Percentiles rank a stretch among this genome's conserved stretches.
phyloP scores from a whole-genome alignment of 2,888 invertebrate genomes.

The Philopedon plagiatum region DNA sequence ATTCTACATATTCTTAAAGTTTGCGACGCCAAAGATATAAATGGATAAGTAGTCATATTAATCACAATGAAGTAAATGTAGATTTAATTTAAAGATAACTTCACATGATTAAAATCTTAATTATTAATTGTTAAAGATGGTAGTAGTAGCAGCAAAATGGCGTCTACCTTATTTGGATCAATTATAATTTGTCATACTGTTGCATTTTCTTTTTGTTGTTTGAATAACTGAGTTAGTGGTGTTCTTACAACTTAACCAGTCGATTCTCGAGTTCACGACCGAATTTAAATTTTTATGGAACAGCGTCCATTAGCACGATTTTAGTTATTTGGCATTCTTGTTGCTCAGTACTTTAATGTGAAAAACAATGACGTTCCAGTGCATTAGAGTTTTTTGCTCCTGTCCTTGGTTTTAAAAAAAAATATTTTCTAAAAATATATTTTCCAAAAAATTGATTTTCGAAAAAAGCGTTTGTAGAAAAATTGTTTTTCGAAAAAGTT shows the following conservation, averaged over 20 bases:
- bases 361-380: too few relatives aligned
- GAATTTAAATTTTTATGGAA: too few relatives aligned
- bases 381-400: too few relatives aligned
- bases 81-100: slow-evolving; percentile 37
- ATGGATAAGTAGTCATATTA: slow-evolving; percentile 32
- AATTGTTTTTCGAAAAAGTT: too few relatives aligned
- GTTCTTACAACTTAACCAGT: background rate
- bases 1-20: slow-evolving; percentile 17
- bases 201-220: background rate
- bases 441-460: too few relatives aligned
- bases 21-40: slow-evolving; percentile 14
- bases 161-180: slow-evolving; percentile 8
- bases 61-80: slow-evolving; percentile 26
- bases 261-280: background rate
- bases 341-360: too few relatives aligned
- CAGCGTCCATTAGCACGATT: too few relatives aligned
- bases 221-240: background rate
- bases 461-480: too few relatives aligned
- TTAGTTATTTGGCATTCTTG: too few relatives aligned
- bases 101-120: slow-evolving; percentile 31
- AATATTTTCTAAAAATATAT: too few relatives aligned
- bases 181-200: slow-evolving; percentile 13
- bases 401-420: too few relatives aligned
- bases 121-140: slow-evolving; percentile 29
- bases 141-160: slow-evolving; percentile 23